Conservation (phyloP, 2,113 vertebrate genomes). For the Campylomormyrus tamandua region DNA sequence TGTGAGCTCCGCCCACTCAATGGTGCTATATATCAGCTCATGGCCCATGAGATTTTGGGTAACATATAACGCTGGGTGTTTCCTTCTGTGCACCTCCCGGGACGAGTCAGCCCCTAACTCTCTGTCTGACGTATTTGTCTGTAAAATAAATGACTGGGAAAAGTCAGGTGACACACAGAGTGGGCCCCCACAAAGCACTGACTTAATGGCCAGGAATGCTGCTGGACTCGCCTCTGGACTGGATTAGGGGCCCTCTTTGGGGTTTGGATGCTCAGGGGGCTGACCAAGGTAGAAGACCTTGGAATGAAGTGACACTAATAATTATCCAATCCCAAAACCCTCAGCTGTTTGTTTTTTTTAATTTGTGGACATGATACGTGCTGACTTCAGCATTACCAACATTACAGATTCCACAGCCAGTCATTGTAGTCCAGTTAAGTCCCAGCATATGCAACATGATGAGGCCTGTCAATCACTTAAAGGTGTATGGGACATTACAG, state of each 20-base stretch:
- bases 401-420: not conserved
- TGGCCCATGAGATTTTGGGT: not conserved
- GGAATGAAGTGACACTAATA: not conserved
- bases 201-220: conserved; percentile 6
- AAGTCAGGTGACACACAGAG: conserved; percentile 5
- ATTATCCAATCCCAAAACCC: not conserved
- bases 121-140: not conserved
- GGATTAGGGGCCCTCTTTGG: not conserved
- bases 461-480: not conserved
- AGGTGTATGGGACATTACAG: not conserved
- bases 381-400: not conserved
- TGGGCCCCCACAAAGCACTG: conserved; percentile 2
- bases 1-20: not conserved
- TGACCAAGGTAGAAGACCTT: not conserved
- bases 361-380: not conserved
- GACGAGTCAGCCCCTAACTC: not conserved
- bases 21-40: not conserved
- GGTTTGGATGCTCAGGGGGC: not conserved
- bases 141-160: not conserved
- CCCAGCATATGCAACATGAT: not conserved
- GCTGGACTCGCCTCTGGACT: not conserved
- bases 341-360: not conserved
- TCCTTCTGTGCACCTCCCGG: not conserved
- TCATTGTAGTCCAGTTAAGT: not conserved
- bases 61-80: not conserved